Percentiles rank a stretch among this genome's conserved stretches.
These are phyloP conservation scores for Oncorhynchus gorbuscha DNA, from an alignment of 2,113 vertebrate genomes.

Conservation along the genomic window DNA sequence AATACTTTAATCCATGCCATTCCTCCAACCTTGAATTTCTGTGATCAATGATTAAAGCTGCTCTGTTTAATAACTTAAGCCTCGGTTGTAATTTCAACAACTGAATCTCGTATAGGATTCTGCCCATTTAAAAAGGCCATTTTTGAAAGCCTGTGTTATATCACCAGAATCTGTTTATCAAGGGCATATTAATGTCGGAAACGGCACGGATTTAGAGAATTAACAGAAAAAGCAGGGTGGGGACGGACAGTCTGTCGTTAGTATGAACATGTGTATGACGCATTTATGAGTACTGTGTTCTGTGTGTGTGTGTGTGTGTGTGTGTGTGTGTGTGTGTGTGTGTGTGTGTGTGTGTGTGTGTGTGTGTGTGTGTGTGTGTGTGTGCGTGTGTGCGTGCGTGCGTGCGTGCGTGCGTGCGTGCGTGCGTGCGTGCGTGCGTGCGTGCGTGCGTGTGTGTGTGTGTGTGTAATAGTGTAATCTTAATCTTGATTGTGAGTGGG, in stretches of 20 bases:
- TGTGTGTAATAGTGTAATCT: constrained; percentile 53
- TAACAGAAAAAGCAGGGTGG: not conserved
- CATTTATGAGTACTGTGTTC: constrained; percentile 7
- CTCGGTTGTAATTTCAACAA: constrained; percentile 71
- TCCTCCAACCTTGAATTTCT: constrained; percentile 71
- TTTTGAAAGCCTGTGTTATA: not conserved
- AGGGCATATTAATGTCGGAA: constrained; percentile 39
- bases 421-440: not conserved
- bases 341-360: not conserved
- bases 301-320: not conserved
- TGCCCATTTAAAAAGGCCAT: not conserved
- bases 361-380: not conserved
- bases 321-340: not conserved
- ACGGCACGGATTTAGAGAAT: not conserved
- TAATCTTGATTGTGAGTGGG: constrained; percentile 74
- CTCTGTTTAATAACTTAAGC: constrained; percentile 87
- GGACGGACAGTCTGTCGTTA: not conserved
- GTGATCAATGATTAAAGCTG: constrained; percentile 74
- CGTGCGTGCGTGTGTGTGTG: not conserved
- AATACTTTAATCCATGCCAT: constrained; percentile 86
- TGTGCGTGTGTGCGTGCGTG: constrained; percentile 5
- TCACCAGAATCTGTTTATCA: constrained; percentile 6
- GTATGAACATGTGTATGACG: not conserved
- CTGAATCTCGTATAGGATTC: constrained; percentile 27
- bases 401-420: not conserved